Conservation (phyloP, 2,113 vertebrate species). For the Ifrita kowaldi region DNA sequence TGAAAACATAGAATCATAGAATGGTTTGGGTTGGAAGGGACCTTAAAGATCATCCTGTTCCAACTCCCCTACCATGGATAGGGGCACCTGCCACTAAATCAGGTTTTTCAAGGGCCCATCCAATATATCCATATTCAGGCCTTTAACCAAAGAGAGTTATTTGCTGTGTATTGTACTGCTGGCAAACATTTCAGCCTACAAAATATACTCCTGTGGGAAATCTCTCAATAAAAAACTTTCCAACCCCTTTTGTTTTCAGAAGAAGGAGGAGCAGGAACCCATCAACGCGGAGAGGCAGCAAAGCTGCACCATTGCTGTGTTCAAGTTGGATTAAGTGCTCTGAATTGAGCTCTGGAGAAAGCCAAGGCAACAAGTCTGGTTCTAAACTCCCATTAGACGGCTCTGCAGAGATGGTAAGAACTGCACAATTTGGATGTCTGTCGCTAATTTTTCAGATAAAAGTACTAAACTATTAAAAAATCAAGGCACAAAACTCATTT, state of each 20-base stretch:
- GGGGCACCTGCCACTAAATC: neutral
- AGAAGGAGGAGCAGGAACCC: neutral
- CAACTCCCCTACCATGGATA: rapidly evolving
- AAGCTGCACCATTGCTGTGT: neutral
- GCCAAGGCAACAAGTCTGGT: neutral
- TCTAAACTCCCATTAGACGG: neutral
- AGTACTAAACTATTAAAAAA: neutral
- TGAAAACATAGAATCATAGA: neutral
- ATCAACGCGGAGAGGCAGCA: neutral
- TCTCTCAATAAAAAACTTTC: neutral
- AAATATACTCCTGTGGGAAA: neutral
- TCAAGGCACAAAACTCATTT: neutral
- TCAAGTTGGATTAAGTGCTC: neutral
- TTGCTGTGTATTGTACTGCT: neutral
- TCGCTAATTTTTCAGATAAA: neutral
- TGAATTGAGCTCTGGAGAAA: neutral
- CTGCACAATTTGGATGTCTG: neutral
- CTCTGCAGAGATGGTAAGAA: neutral
- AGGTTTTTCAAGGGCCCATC: neutral
- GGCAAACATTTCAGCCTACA: neutral
- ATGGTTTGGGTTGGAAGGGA: neutral
- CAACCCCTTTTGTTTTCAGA: neutral
- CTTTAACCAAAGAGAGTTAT: neutral
- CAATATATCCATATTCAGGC: neutral
- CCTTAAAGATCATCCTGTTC: neutral